Conservation (phyloP, 1,140 invertebrate genomes). For the Pygmarrhopalites habei region DNA sequence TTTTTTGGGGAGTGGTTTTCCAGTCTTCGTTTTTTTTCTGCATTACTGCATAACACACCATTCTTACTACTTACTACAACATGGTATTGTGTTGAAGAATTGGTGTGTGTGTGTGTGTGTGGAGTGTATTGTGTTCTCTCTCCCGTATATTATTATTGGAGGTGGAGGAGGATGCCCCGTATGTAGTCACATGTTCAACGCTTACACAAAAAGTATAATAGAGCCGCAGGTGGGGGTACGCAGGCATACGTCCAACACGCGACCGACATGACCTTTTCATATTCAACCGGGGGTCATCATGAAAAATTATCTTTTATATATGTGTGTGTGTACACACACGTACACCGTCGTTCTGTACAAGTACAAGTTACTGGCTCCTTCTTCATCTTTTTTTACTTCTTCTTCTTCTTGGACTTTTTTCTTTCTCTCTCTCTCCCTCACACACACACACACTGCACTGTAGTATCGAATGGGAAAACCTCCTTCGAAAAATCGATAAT, state of each 20-base stretch:
- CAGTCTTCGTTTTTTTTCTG: background rate
- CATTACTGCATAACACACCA: background rate
- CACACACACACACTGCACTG: background rate
- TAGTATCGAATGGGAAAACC: background rate
- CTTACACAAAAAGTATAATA: slow-evolving; percentile 19
- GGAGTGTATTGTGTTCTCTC: background rate
- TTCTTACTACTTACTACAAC: background rate
- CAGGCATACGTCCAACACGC: slow-evolving; percentile 29
- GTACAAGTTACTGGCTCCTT: background rate
- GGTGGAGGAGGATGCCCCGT: background rate
- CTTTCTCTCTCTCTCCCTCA: no score
- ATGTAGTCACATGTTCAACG: background rate
- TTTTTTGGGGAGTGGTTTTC: slow-evolving; percentile 19
- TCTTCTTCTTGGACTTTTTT: background rate
- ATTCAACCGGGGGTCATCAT: slow-evolving; percentile 28
- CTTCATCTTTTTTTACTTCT: slow-evolving; percentile 6
- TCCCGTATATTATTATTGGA: background rate
- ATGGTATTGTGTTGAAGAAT: background rate
- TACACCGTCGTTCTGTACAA: no score
- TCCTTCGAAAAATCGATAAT: background rate
- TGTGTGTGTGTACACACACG: no score
- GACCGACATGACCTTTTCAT: slow-evolving; percentile 31
- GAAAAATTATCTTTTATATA: slow-evolving; percentile 23
- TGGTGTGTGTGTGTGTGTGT: background rate
- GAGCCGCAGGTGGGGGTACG: slow-evolving; percentile 26